These are phyloP conservation scores for Ovis aries DNA, from an alignment of 2,113 vertebrate species.

Conservation along the genomic window ARS-UI_Ramb_v3.0 NC_056069.1:28253501-28254000, in stretches of 20 bases:
- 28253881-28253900: slow-evolving; percentile 55
- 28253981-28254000: neutral
- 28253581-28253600: slow-evolving; percentile 24
- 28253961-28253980: slow-evolving; percentile 7
- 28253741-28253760: slow-evolving; percentile 67
- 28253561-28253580: neutral
- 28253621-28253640: slow-evolving; percentile 45
- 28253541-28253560: neutral
- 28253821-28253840: slow-evolving; percentile 49
- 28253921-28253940: slow-evolving; percentile 55
- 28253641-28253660: slow-evolving; percentile 11
- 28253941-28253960: slow-evolving; percentile 7
- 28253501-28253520: neutral
- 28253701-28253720: slow-evolving; percentile 58
- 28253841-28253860: slow-evolving; percentile 60
- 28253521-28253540: neutral
- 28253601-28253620: neutral
- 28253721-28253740: slow-evolving; percentile 48
- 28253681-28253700: slow-evolving; percentile 22
- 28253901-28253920: slow-evolving; percentile 58
- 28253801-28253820: slow-evolving; percentile 35
- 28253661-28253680: slow-evolving; percentile 15
- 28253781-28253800: slow-evolving; percentile 63
- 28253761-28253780: slow-evolving; percentile 53
- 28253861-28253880: slow-evolving; percentile 39